Base-by-base conservation (phyloP, 2,113 vertebrate species). In the Sphaerodactylus townsendi region DNA sequence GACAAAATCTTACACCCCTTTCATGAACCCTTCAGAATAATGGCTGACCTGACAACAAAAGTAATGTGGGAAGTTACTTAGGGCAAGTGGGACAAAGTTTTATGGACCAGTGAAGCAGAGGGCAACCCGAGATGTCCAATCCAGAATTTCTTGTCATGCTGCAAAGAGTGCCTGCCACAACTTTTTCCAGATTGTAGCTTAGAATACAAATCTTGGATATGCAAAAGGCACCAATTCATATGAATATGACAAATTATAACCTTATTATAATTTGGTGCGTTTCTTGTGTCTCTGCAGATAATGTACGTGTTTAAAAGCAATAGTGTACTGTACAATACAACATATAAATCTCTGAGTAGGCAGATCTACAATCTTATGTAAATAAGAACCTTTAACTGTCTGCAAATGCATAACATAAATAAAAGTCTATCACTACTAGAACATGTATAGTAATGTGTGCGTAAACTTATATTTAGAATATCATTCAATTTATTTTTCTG, bases 401-500 rank as follows among this genome's bases (percentile, higher is more conserved):
- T 50, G 56, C 75, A 79, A 85, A 85, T 85, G 33, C 66, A 72
- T 71, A 79, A 79, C 76, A 84, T 84, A 79, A 85, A 85, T 79
- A 79, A 85, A 79, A 48, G 53, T 64, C 76, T 85, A 71, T 85
- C 41, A 50, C 41, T 48, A 14, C 76, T 79, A 64, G 66, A 79
- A 85, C 50, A 72, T 2, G 1, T 82, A 82, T 83, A 73, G n/a
- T 91, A 78, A 85, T 64, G 86, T 81, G 77, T 59, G 84, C 64
- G 59, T 91, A 93, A 92, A 88, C 79, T 80, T 88, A 92, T 82
- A 89, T 10, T 72, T 65, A 90, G 91, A 92, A 93, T 94, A 94
- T 88, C 91, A 93, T 92, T 89, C 92, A 91, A 93, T 96, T 94
- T 94, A 95, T 94, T 93, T 88, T 90, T 92, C 92, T 92, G 89